phyloP scores from a whole-genome alignment of 2,888 invertebrate species.

The Eilema sororculum region DNA sequence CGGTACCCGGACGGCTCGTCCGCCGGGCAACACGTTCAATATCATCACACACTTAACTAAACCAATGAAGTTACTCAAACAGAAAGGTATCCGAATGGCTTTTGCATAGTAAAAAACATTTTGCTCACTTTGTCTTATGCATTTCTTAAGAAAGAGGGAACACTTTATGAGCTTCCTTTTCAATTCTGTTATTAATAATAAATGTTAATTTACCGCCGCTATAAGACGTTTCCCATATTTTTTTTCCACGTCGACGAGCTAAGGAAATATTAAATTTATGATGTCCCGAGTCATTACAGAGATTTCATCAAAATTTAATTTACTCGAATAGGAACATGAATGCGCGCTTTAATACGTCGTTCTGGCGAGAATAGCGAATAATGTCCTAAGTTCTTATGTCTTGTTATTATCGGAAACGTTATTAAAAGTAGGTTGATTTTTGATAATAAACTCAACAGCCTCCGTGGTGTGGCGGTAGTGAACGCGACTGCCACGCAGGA shows the following conservation, averaged over 20 bases:
- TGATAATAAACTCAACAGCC: too few species aligned
- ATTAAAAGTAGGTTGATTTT: slow-evolving; percentile 15
- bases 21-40: too few species aligned
- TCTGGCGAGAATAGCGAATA: slow-evolving; percentile 40
- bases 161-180: slow-evolving; percentile 35
- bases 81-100: background rate
- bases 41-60: too few species aligned
- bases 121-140: background rate
- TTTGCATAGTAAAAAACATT: slow-evolving; percentile 11
- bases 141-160: background rate
- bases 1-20: too few species aligned
- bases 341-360: slow-evolving; percentile 40
- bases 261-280: slow-evolving; percentile 57
- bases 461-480: too few species aligned
- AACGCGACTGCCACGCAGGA: too few species aligned
- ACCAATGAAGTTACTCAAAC: too few species aligned
- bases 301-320: slow-evolving; percentile 63
- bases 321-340: slow-evolving; percentile 55
- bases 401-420: slow-evolving; percentile 40
- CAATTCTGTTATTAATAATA: slow-evolving; percentile 48
- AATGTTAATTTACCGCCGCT: slow-evolving; percentile 58
- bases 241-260: slow-evolving; percentile 50
- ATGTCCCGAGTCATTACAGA: slow-evolving; percentile 55
- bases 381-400: slow-evolving; percentile 50
- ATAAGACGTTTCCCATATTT: slow-evolving; percentile 57